Evolutionary conservation across 2,113 vertebrate species (phyloP).

Genomic region (Thymallus thymallus): DNA sequence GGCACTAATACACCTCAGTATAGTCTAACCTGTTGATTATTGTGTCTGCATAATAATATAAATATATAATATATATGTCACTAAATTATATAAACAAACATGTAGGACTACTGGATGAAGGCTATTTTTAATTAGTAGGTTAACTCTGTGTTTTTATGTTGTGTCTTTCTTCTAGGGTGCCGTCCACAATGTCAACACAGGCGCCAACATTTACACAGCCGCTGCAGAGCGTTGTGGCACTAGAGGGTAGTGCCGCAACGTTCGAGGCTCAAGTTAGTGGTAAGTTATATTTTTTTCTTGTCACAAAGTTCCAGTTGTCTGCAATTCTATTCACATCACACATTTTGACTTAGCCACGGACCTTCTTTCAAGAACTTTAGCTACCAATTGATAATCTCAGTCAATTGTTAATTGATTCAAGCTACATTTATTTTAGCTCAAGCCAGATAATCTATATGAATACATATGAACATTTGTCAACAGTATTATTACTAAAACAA

Average conservation of each 20-base stretch:
- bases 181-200: slow-evolving; percentile 88
- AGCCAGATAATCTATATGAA: not conserved
- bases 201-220: slow-evolving; percentile 94
- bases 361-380: not conserved
- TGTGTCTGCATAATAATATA: not conserved
- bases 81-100: not conserved
- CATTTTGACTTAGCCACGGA: not conserved
- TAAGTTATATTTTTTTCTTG: slow-evolving; percentile 71
- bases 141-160: slow-evolving; percentile 3
- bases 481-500: not conserved
- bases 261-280: slow-evolving; percentile 98
- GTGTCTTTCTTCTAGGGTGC: slow-evolving; percentile 79
- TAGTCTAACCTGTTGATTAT: not conserved
- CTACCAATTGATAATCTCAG: not conserved
- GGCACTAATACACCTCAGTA: too few species aligned
- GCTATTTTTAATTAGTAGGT: not conserved
- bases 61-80: too few species aligned
- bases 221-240: slow-evolving; percentile 97
- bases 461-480: not conserved
- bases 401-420: not conserved
- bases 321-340: not conserved
- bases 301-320: not conserved
- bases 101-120: not conserved
- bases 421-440: not conserved
- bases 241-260: slow-evolving; percentile 99